phyloP scores from a whole-genome alignment of 2,797 vertebrate genomes.

The Labeo calbasu region DNA sequence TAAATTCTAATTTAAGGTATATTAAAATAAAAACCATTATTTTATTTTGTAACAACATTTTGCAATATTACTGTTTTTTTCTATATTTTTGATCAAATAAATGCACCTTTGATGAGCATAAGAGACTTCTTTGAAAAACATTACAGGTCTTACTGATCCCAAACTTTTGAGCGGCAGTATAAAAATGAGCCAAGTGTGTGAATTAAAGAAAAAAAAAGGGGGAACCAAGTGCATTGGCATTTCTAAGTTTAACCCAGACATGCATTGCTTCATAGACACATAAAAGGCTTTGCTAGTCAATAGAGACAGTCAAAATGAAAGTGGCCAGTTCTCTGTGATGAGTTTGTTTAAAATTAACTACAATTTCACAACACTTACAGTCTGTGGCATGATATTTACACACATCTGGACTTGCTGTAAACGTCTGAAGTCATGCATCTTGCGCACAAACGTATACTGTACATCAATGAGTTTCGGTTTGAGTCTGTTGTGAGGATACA shows the following conservation, averaged over 20 bases:
- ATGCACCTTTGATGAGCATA: too few relatives aligned
- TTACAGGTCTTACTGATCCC: too few relatives aligned
- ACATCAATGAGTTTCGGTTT: not conserved
- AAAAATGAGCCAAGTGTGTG: not conserved
- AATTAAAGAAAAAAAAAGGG: not conserved
- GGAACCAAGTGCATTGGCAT: not conserved
- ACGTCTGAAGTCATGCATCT: constrained; percentile 5
- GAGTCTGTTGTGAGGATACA: constrained; percentile 54
- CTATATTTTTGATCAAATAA: too few relatives aligned
- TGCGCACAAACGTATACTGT: not conserved
- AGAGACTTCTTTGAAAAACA: too few relatives aligned
- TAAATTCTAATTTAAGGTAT: too few relatives aligned
- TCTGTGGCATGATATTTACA: constrained; percentile 1
- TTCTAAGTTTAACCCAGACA: not conserved
- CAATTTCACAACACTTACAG: not conserved
- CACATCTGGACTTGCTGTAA: not conserved
- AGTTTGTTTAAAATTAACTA: not conserved
- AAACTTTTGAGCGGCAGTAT: too few relatives aligned
- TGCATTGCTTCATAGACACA: not conserved
- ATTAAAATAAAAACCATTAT: too few relatives aligned
- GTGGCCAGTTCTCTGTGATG: not conserved
- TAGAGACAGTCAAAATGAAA: not conserved
- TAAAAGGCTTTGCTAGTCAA: not conserved
- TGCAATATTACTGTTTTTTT: too few relatives aligned
- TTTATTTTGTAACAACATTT: too few relatives aligned